Percentiles rank a stretch among this genome's conserved stretches.
Evolutionary conservation across 2,888 invertebrate genomes (phyloP).

Genomic region (Entomobrya multifasciata): DNA sequence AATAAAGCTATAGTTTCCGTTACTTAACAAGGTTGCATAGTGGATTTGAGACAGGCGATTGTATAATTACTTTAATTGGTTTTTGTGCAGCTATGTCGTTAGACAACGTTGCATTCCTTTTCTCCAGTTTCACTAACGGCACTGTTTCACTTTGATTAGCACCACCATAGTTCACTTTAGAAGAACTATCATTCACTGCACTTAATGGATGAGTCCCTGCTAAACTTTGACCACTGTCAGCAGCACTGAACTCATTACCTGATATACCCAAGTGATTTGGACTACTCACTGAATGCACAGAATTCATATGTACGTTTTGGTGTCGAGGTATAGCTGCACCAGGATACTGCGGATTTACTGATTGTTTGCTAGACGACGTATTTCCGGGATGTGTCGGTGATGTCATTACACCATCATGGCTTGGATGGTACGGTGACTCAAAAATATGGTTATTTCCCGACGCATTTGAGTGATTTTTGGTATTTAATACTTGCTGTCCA

Average conservation of each 20-base stretch:
- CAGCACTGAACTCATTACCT: constrained; percentile 52
- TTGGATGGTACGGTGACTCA: constrained; percentile 43
- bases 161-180: constrained; percentile 62
- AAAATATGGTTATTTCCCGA: constrained; percentile 54
- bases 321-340: constrained; percentile 42
- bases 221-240: constrained; percentile 46
- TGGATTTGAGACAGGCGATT: background rate
- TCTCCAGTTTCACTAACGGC: constrained; percentile 57
- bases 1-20: too few species aligned
- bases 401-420: constrained; percentile 54
- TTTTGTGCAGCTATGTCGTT: constrained; percentile 22
- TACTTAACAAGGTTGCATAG: background rate
- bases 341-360: constrained; percentile 47
- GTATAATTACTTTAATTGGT: constrained; percentile 52
- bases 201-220: constrained; percentile 38
- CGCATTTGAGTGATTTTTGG: constrained; percentile 58
- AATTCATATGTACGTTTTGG: constrained; percentile 58
- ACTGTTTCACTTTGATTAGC: constrained; percentile 60
- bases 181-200: constrained; percentile 57
- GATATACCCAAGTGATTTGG: constrained; percentile 56
- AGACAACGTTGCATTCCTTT: constrained; percentile 26
- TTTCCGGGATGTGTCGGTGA: constrained; percentile 53
- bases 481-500: constrained; percentile 54
- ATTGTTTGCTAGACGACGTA: constrained; percentile 59
- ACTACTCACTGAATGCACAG: constrained; percentile 55